Evolutionary conservation across 2,113 vertebrate species (phyloP).

Genomic region (Seriola quinqueradiata): DNA sequence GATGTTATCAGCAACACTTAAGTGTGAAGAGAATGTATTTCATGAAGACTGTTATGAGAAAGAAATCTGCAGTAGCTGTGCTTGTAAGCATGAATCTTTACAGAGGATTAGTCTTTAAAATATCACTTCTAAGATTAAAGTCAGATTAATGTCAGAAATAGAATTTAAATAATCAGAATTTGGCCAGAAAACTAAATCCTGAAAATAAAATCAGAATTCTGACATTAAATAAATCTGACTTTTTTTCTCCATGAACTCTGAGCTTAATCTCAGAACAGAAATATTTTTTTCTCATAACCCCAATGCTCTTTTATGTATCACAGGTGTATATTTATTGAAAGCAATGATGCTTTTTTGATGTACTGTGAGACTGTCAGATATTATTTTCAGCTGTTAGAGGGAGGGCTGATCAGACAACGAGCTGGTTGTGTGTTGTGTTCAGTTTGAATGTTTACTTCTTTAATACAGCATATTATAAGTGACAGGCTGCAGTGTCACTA

Average conservation of each 20-base stretch:
- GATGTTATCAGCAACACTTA: not conserved
- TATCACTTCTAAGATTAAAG: not conserved
- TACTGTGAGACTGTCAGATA: not conserved
- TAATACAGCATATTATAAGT: not conserved
- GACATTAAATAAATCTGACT: not conserved
- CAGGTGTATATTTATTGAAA: not conserved
- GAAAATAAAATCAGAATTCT: not conserved
- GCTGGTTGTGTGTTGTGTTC: not conserved
- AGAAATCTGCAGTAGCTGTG: not conserved
- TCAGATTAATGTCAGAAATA: not conserved
- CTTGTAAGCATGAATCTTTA: not conserved
- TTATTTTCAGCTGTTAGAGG: not conserved
- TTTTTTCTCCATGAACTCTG: not conserved
- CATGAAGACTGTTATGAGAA: not conserved
- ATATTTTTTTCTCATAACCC: not conserved
- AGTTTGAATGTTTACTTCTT: constrained; percentile 9
- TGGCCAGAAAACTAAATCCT: not conserved
- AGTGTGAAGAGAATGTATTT: not conserved
- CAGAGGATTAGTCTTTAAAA: not conserved
- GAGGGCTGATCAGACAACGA: not conserved
- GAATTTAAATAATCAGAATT: not conserved
- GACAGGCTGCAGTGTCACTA: constrained; percentile 25
- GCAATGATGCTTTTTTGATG: constrained; percentile 10
- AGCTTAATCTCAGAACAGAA: not conserved
- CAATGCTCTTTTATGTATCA: not conserved